phyloP scores from a whole-genome alignment of 2,797 vertebrate species.

The Carcharodon carcharias region DNA sequence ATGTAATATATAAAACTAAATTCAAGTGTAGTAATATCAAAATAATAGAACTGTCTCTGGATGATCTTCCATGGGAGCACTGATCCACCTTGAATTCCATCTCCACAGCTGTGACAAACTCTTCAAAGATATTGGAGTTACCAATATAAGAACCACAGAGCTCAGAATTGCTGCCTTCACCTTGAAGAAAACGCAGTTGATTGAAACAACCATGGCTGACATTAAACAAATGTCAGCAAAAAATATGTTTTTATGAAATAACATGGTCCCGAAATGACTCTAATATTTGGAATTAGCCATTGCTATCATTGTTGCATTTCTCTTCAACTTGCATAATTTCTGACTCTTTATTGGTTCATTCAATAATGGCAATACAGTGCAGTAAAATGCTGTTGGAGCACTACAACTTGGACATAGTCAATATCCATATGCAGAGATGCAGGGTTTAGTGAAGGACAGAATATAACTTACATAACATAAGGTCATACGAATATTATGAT shows the following conservation, averaged over 20 bases:
- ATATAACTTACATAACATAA: not conserved
- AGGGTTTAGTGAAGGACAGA: not conserved
- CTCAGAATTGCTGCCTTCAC: not conserved
- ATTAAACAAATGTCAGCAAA: not conserved
- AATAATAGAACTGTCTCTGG: not conserved
- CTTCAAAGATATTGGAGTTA: not conserved
- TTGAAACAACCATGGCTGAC: not conserved
- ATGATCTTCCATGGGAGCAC: not conserved
- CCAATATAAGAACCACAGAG: not conserved
- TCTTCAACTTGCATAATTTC: not conserved
- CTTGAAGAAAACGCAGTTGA: not conserved
- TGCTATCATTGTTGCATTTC: not conserved
- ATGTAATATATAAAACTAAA: not conserved
- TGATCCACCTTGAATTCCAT: not conserved
- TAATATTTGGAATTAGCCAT: not conserved
- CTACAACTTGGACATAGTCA: not conserved
- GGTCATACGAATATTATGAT: too few species aligned
- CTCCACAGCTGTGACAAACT: not conserved
- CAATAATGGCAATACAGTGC: not conserved
- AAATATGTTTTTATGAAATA: not conserved
- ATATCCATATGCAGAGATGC: not conserved
- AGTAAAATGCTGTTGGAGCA: not conserved
- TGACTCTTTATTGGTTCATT: not conserved
- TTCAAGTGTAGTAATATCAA: not conserved
- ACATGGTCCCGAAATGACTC: not conserved